These are phyloP conservation scores for Phocides pigmalion DNA, from an alignment of 1,140 invertebrate species.

Conservation along the genomic window DNA sequence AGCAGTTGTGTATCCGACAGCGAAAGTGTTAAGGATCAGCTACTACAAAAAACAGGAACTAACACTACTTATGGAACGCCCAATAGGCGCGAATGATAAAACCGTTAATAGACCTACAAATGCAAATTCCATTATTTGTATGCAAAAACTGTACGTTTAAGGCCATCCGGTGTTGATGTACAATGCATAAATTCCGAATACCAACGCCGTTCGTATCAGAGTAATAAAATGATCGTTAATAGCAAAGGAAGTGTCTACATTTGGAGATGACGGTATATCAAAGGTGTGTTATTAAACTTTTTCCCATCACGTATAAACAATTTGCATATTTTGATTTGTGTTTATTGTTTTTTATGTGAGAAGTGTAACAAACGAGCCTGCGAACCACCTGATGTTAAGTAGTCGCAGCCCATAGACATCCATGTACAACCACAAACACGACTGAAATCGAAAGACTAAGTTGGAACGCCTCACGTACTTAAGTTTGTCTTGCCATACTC, in stretches of 20 bases:
- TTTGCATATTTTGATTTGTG: too few species aligned
- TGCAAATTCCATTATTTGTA: constrained; percentile 22
- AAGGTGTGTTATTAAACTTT: neutral
- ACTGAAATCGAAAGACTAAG: too few species aligned
- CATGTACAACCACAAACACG: too few species aligned
- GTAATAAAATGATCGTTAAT: neutral
- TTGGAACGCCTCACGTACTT: too few species aligned
- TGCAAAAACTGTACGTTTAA: constrained; percentile 12
- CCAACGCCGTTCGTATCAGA: neutral
- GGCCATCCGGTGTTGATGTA: constrained; percentile 11
- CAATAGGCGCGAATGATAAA: neutral
- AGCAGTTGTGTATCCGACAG: too few species aligned
- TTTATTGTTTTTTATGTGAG: too few species aligned
- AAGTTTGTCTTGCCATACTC: too few species aligned
- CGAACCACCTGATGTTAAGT: too few species aligned
- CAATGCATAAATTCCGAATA: constrained; percentile 1
- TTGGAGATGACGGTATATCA: neutral
- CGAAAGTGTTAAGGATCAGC: neutral
- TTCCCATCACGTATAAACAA: too few species aligned
- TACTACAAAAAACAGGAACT: constrained; percentile 4
- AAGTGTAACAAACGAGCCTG: too few species aligned
- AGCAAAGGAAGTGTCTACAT: neutral
- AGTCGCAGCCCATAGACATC: too few species aligned
- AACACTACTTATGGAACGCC: neutral
- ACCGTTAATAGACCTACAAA: constrained; percentile 22